Evolutionary conservation across 1,140 invertebrate genomes (phyloP).

Genomic region (Plutomurus gul): DNA sequence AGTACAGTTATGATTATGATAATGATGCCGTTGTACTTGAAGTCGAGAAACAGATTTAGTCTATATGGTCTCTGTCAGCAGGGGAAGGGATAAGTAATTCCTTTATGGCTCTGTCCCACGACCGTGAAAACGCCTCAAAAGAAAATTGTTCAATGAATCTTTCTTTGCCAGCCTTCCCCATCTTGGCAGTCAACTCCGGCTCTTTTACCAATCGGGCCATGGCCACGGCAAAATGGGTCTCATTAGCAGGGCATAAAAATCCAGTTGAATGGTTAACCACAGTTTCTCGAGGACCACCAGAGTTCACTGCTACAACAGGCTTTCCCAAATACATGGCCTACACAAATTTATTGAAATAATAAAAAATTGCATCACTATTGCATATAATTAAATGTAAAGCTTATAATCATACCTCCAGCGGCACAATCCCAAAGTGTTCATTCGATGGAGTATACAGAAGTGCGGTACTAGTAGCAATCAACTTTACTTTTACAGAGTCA

Average conservation of each 20-base stretch:
- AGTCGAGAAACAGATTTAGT: conserved; percentile 9
- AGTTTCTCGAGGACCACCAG: conserved; percentile 94
- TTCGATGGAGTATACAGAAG: conserved; percentile 94
- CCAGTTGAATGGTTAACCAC: conserved; percentile 86
- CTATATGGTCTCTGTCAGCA: not conserved
- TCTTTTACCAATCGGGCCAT: conserved; percentile 73
- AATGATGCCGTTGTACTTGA: too few relatives aligned
- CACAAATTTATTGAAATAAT: not conserved
- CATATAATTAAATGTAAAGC: not conserved
- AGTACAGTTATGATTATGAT: too few relatives aligned
- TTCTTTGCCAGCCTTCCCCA: conserved; percentile 72
- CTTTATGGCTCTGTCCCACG: conserved; percentile 41
- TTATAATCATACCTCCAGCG: conserved; percentile 70
- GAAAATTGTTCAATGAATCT: conserved; percentile 79
- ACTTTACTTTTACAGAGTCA: conserved; percentile 79
- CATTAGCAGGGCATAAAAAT: conserved; percentile 74
- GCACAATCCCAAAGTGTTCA: conserved; percentile 99
- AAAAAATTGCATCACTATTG: not conserved
- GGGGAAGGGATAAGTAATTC: not conserved
- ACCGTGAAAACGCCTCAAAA: conserved; percentile 70
- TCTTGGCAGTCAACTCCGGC: conserved; percentile 61
- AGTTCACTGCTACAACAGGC: conserved; percentile 93
- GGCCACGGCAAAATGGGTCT: conserved; percentile 74
- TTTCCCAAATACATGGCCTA: conserved; percentile 89
- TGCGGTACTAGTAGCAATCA: conserved; percentile 75